Base-by-base conservation (phyloP, 2,888 invertebrate species). In the Entomobrya proxima region DNA sequence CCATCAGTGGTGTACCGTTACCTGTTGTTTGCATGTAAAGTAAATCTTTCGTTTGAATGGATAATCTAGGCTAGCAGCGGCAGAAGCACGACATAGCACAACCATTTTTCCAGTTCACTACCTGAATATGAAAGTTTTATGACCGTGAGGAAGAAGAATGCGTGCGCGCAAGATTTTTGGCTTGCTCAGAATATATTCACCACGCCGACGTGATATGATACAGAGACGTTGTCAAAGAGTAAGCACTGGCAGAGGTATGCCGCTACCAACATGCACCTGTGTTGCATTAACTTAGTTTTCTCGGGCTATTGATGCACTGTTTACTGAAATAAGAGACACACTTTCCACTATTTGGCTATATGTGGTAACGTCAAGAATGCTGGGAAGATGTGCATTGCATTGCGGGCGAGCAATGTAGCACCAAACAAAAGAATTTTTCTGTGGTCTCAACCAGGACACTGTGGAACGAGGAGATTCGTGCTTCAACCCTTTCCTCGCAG, bases 341-440 rank as follows among this genome's bases (percentile, higher is more conserved):
- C 81, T 81, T 81, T 81, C 74, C 81, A 81, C 81, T 81, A 27
- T 80, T 80, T 80, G 72, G 37, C 80, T 69, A 40, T n/a, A 13
- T 61, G 81, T 74, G 81, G 72, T 74, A 72, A 74, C 58, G 81
- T 81, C 81, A 72, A 58, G 61, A 81, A 32, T 55, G 40, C 61
- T n/a, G 81, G 58, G 81, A 55, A 52, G 75, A 55, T 21, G 35
- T 5, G 67, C 40, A 40, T 69, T 74, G 74, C 50, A 40, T 69
- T 74, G 74, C 50, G 32, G 52, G 40, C 72, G 13, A 58, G 24
- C 47, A 72, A 61, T 61, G 74, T 74, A 74, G 74, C 81, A 72
- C 72, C 61, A 74, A 52, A 74, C 44, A 47, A 74, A 74, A 32
- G 74, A 74, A 52, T 74, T 61, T 67, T 37, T 13, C 44, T 72